Conservation (phyloP, 2,888 invertebrate species). For the Epistrophella euchroma region DNA sequence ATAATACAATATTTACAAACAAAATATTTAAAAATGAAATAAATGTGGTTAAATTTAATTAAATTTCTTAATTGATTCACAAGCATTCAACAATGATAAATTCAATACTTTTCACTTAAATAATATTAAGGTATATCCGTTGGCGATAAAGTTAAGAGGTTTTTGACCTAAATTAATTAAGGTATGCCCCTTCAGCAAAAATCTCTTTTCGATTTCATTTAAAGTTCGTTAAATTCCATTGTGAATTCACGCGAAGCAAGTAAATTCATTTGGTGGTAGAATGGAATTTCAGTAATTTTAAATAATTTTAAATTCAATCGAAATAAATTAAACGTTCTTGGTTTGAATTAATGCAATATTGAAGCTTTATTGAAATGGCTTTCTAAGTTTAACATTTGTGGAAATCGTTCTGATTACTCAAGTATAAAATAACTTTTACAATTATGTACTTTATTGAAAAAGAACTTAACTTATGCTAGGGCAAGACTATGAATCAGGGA, state of each 20-base stretch:
- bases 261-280: neutral
- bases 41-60: neutral
- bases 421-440: neutral
- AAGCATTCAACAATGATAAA: neutral
- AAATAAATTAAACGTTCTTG: neutral
- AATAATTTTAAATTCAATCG: neutral
- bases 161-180: neutral
- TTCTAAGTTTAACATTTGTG: neutral
- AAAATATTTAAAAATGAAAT: constrained; percentile 15
- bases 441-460: neutral
- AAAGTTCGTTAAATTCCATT: neutral
- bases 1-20: neutral
- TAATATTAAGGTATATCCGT: neutral
- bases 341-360: neutral
- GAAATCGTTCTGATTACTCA: neutral
- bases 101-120: neutral
- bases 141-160: neutral
- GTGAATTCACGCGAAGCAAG: neutral
- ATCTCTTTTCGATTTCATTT: neutral
- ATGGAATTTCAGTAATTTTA: neutral
- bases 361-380: neutral
- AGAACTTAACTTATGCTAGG: neutral
- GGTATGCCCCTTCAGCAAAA: neutral
- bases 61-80: neutral
- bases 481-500: neutral